Evolutionary conservation across 2,888 invertebrate species (phyloP).

Genomic region (Eupithecia tripunctaria): DNA sequence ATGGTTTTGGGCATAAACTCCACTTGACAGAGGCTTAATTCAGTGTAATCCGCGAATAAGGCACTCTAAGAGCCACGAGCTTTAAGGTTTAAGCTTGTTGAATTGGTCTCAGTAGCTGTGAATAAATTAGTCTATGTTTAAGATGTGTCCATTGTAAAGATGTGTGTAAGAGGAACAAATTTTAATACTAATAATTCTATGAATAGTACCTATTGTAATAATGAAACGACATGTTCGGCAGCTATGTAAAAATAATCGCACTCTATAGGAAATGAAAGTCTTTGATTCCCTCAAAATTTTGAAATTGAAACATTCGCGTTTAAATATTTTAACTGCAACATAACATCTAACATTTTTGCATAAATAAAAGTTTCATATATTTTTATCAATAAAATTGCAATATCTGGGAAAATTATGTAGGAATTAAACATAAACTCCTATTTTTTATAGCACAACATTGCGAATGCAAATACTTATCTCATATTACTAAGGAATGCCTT

Average conservation of each 20-base stretch:
- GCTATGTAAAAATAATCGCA: no score
- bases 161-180: background rate
- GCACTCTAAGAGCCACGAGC: conserved; percentile 15
- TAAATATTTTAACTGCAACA: no score
- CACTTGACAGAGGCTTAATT: conserved; percentile 23
- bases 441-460: background rate
- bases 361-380: no score
- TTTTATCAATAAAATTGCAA: background rate
- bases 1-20: conserved; percentile 21
- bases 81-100: conserved; percentile 18
- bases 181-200: no score
- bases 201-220: no score
- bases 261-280: no score
- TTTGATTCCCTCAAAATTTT: no score
- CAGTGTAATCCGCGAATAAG: conserved; percentile 21
- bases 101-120: conserved; percentile 10
- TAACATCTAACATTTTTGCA: no score
- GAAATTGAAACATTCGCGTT: no score
- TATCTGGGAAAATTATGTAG: background rate
- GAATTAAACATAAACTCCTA: background rate
- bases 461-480: conserved; percentile 11
- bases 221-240: no score
- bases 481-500: conserved; percentile 9
- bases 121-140: background rate
- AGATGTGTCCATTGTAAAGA: background rate